phyloP scores from a whole-genome alignment of 1,140 invertebrate genomes.

The Atta cephalotes region DNA sequence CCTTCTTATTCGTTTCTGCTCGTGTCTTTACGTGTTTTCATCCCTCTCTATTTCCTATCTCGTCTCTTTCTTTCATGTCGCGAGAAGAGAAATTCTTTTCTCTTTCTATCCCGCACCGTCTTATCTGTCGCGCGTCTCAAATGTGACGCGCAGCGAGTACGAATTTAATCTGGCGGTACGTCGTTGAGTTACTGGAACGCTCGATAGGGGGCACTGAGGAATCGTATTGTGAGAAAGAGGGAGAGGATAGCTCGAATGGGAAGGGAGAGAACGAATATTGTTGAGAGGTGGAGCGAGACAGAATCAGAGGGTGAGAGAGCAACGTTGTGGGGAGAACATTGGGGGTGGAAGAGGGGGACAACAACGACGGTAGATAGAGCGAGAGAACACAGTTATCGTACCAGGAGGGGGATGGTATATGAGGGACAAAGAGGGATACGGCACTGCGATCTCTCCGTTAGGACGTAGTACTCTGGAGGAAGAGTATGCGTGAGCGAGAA shows the following conservation, averaged over 20 bases:
- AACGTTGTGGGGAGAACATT: conserved; percentile 67
- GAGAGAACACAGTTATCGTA: conserved; percentile 76
- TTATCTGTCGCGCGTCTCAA: conserved; percentile 74
- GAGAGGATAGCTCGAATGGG: conserved; percentile 33
- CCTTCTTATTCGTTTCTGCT: conserved; percentile 57
- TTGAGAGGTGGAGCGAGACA: conserved; percentile 71
- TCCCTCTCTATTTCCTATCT: background rate
- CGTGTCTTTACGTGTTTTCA: conserved; percentile 35
- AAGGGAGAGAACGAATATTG: conserved; percentile 53
- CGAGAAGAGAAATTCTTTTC: conserved; percentile 22
- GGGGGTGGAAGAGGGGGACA: conserved; percentile 67
- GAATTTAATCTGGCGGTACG: conserved; percentile 85
- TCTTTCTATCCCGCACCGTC: conserved; percentile 67
- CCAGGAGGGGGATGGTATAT: conserved; percentile 67
- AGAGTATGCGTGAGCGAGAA: conserved; percentile 69
- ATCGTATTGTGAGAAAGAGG: conserved; percentile 70
- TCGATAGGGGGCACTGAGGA: conserved; percentile 82
- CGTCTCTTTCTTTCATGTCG: conserved; percentile 35
- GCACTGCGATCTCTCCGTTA: conserved; percentile 65
- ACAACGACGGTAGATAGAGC: conserved; percentile 71
- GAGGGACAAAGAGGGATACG: conserved; percentile 71
- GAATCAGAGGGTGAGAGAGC: conserved; percentile 67
- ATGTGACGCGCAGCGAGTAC: conserved; percentile 74
- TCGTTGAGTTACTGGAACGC: conserved; percentile 82
- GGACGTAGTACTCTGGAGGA: conserved; percentile 64